phyloP scores from a whole-genome alignment of 2,797 vertebrate species.

The Poeciliopsis turneri region DNA sequence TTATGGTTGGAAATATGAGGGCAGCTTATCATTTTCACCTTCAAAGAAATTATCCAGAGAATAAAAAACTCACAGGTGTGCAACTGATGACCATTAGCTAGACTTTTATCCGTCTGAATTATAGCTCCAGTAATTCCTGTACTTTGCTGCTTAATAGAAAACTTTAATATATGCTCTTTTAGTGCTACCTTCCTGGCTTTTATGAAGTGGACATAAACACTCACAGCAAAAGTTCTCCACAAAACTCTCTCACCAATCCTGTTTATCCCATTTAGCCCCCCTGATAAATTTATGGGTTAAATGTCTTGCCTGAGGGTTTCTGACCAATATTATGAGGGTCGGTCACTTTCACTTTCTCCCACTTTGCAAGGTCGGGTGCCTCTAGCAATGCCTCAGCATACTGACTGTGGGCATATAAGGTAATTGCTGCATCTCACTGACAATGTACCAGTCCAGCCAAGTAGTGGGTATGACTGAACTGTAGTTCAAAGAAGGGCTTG shows the following conservation, averaged over 20 bases:
- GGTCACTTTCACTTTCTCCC: constrained; percentile 11
- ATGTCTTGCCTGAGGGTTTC: constrained; percentile 27
- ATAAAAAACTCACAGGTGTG: neutral
- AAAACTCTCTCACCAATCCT: constrained; percentile 4
- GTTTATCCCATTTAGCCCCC: neutral
- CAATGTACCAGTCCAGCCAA: constrained; percentile 32
- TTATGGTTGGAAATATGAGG: neutral
- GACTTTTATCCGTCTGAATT: neutral
- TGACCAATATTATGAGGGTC: constrained; percentile 31
- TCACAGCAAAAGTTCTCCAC: constrained; percentile 2
- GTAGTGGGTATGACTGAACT: constrained; percentile 19
- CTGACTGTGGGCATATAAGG: constrained; percentile 28
- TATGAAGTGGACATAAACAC: neutral
- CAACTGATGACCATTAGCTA: neutral
- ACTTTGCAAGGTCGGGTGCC: constrained; percentile 4
- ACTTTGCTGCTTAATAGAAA: neutral
- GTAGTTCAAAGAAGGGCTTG: constrained; percentile 15
- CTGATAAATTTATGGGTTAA: constrained; percentile 33
- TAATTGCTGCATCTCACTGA: constrained; percentile 53
- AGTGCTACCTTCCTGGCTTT: neutral
- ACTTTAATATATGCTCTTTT: constrained; percentile 1
- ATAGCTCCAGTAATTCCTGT: neutral
- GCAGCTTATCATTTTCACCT: neutral
- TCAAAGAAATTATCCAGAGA: neutral
- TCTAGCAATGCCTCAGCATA: constrained; percentile 21